Evolutionary conservation across 64 coral and sea anemone species (phyloP), one percentile per base, ranked within the genome.

Genomic region (Montipora cactus): DNA sequence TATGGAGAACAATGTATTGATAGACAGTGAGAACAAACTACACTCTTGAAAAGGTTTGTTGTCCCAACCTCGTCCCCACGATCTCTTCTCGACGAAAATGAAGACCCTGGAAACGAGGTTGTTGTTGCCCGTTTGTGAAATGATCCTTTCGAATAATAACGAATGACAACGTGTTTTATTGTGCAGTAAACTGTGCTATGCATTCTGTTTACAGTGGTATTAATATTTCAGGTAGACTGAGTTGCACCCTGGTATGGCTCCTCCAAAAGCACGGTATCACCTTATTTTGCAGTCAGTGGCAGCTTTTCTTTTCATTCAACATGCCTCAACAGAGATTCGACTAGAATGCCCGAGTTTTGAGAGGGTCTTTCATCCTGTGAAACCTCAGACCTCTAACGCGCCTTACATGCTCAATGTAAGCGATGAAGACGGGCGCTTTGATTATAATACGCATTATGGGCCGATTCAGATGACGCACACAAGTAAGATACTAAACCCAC

Each of bases 361-460:
- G 11, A 51, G 46, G 47, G 64, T 72, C 59, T 86, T 18, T 22
- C 71, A 71, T 72, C 82, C 82, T 1, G n/a, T 71, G 3, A 72
- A 70, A 3, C 82, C 82, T 50, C 82, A 71, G 66, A 51, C 4
- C 49, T 71, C 66, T n/a, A 2, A 45, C 47, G 28, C 82, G 19
- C 82, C 82, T n/a, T 86, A 86, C 21, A 7, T 72, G 3, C 44
- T 86, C 18, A 47, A 86, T 21, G 45, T 86, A 5, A 86, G 44
- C 61, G 7, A 16, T 14, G 25, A 67, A 50, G 82, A 72, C 71
- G 82, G 82, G 1, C 45, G 47, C 44, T 14, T 46, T 5, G 44
- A 51, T 50, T 4, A 49, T 49, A 13, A 50, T 50, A 4, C 5
- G 3, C 19, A 7, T 18, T 14, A 49, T 71, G 68, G 68, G 2